A percentile compares a stretch with the other conserved stretches of the same genome.
Evolutionary conservation across 2,888 invertebrate species (phyloP).

Genomic region (Eurytoma adleriae): DNA sequence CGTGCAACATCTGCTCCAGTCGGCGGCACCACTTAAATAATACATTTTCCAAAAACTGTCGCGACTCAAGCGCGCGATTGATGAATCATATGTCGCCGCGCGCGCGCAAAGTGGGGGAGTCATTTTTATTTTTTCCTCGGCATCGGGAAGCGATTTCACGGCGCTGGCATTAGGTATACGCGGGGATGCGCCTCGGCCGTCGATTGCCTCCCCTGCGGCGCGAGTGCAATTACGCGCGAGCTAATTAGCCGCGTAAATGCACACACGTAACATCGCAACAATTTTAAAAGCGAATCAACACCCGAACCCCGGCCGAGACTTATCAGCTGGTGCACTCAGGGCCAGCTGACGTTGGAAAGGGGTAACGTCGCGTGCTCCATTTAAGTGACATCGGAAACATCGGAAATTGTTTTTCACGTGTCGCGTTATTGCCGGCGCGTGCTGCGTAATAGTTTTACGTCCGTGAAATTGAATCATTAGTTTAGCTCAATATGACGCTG

Average conservation of each 20-base stretch:
- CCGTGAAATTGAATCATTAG: constrained; percentile 16
- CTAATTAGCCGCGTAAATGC: constrained; percentile 47
- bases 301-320: not conserved
- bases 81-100: constrained; percentile 46
- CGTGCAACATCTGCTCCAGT: constrained; percentile 48
- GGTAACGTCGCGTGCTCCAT: constrained; percentile 24
- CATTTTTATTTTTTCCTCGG: constrained; percentile 47
- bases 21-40: constrained; percentile 28
- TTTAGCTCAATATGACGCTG: not conserved
- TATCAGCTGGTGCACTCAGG: constrained; percentile 20
- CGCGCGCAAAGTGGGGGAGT: not conserved
- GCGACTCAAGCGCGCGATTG: constrained; percentile 4
- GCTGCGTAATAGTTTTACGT: not conserved
- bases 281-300: constrained; percentile 30
- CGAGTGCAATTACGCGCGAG: constrained; percentile 25
- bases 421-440: not conserved
- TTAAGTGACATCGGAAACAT: constrained; percentile 19
- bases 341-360: constrained; percentile 50
- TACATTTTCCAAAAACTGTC: constrained; percentile 46
- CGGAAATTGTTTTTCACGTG: not conserved
- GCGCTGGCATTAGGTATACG: too few species aligned
- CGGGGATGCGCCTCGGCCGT: not conserved
- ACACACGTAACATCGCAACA: constrained; percentile 8
- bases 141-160: not conserved
- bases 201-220: not conserved